phyloP scores from a whole-genome alignment of 2,113 vertebrate species.

The Lophius piscatorius region DNA sequence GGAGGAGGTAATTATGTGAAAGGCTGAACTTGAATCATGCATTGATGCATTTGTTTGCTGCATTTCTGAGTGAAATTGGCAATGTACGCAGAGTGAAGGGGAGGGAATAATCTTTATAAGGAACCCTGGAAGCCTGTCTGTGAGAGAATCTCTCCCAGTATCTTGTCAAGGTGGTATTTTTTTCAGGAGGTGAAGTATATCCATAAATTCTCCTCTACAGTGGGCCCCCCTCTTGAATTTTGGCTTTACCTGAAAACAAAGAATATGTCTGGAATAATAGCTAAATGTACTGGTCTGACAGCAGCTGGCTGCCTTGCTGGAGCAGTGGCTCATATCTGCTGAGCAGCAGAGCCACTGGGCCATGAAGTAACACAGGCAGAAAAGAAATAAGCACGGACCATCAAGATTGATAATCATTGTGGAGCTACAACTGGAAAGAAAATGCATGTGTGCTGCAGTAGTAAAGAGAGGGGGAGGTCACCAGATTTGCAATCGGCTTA shows the following conservation, averaged over 20 bases:
- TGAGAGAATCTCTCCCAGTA: too few species aligned
- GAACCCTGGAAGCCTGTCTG: too few species aligned
- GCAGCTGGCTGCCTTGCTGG: conserved; percentile 33
- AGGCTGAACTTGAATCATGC: neutral
- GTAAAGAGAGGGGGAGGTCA: neutral
- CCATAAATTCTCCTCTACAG: conserved; percentile 7
- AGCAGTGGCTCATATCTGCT: conserved; percentile 42
- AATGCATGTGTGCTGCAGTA: conserved; percentile 5
- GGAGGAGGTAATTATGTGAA: neutral
- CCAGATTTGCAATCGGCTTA: neutral
- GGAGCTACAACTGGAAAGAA: conserved; percentile 25
- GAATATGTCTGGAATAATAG: conserved; percentile 41
- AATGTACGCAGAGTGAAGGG: too few species aligned
- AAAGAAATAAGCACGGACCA: conserved; percentile 58
- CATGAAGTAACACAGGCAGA: conserved; percentile 59
- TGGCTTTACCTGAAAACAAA: conserved; percentile 31
- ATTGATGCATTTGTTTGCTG: neutral
- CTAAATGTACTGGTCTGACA: conserved; percentile 47
- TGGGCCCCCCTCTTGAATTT: conserved; percentile 24
- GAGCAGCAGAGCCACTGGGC: conserved; percentile 34
- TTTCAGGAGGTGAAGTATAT: neutral
- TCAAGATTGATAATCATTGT: conserved; percentile 34
- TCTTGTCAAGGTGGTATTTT: too few species aligned
- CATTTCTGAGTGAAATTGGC: too few species aligned
- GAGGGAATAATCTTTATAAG: conserved; percentile 1